These are phyloP conservation scores for Paedocypris micromegethes DNA, from an alignment of 2,797 vertebrate species.

Conservation along the genomic window DNA sequence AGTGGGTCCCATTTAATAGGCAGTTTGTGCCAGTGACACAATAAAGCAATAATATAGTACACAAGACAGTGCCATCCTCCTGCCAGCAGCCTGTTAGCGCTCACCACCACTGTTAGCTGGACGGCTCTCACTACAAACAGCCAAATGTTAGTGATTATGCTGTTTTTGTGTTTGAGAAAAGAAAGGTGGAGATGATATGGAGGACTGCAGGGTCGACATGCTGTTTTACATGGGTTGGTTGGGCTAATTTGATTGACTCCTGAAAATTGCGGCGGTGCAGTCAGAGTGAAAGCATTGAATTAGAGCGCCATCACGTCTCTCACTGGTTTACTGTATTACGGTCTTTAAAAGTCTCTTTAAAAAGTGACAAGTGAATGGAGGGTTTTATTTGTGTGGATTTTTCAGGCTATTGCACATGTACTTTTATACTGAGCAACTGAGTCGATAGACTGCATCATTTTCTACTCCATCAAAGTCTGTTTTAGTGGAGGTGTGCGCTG, in stretches of 20 bases:
- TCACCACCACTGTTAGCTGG: slow-evolving; percentile 5
- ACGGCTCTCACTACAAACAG: slow-evolving; percentile 4
- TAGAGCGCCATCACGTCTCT: no score
- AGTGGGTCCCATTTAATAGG: slow-evolving; percentile 22
- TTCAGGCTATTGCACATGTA: slow-evolving; percentile 26
- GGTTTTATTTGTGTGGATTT: slow-evolving; percentile 44
- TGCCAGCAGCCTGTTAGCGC: slow-evolving; percentile 7
- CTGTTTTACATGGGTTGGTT: background rate
- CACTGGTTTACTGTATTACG: no score
- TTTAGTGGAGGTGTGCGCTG: background rate
- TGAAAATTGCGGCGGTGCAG: background rate
- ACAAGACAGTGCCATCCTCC: background rate
- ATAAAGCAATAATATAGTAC: background rate
- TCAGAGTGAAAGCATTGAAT: no score
- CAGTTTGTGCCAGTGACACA: slow-evolving; percentile 16
- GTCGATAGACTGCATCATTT: slow-evolving; percentile 18
- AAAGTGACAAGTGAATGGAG: slow-evolving; percentile 44
- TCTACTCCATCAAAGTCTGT: background rate
- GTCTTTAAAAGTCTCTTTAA: no score
- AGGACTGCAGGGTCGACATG: background rate
- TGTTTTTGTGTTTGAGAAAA: background rate
- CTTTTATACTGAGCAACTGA: slow-evolving; percentile 22
- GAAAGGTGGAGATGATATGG: slow-evolving; percentile 1
- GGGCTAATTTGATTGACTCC: background rate
- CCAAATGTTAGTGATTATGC: slow-evolving; percentile 17